Evolutionary conservation across 2,113 vertebrate genomes (phyloP), one percentile per base, ranked within the genome.

Genomic region (Gopherus flavomarginatus): DNA sequence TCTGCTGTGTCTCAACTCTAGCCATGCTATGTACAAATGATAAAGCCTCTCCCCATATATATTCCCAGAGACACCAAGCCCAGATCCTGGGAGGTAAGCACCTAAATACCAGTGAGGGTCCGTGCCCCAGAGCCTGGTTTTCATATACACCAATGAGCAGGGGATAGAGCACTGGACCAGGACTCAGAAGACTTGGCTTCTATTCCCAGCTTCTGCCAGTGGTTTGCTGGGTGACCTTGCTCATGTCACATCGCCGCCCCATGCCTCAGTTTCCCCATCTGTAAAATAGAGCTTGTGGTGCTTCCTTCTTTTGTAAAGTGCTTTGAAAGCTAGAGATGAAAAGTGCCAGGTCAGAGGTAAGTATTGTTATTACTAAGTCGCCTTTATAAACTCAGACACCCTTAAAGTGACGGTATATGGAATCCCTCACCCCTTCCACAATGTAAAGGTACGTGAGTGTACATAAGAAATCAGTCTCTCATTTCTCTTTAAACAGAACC

Each of bases 21-120:
- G 13, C 27, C 44, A 80, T 89, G 8, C 4, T 89, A 78, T 90
- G 3, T 88, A 13, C 42, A 88, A 78, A 57, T 81, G 65, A 89
- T 83, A 69, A 96, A 90, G 65, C 53, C 89, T 92, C 83, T 91
- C 77, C 81, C 94, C 44, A 72, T 79, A 49, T 89, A 38, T 62
- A 56, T 79, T 88, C 79, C 93, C 88, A 90, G 85, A 96, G 80
- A 87, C 85, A 89, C 85, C 59, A 69, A 35, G 8, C 17, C 62
- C 31, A n/a, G 31, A 69, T 69, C 62, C 16, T 69, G 62, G 16
- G n/a, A 38, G 17, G 38, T 38, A 72, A 22, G 9, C 9, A 72
- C n/a, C 65, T 38, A 38, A 72, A 38, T 35, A 38, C 17, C n/a
- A 5, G n/a, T 38, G 35, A 38, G 65, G 65, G 5, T 9, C n/a